phyloP scores from a whole-genome alignment of 1,140 invertebrate species.

The Bombus cullumanus region DNA sequence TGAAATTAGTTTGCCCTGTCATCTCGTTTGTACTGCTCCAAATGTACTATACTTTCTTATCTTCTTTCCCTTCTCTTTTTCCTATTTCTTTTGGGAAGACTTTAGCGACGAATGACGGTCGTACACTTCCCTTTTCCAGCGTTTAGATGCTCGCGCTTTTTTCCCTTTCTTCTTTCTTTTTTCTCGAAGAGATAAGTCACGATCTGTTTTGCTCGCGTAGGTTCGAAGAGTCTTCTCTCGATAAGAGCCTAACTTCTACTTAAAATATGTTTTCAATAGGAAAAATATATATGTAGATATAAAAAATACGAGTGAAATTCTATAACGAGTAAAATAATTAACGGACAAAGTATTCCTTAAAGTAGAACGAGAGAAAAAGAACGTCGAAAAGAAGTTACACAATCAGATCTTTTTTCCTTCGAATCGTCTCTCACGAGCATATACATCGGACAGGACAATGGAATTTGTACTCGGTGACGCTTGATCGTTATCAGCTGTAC shows the following conservation, averaged over 20 bases:
- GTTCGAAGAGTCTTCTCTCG: too few species aligned
- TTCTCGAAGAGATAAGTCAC: background rate
- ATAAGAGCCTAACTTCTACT: too few species aligned
- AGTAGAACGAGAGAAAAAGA: background rate
- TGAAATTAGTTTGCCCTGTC: constrained; percentile 18
- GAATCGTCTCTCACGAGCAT: background rate
- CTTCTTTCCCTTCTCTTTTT: background rate
- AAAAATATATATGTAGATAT: background rate
- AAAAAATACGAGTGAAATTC: background rate
- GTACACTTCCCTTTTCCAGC: constrained; percentile 29
- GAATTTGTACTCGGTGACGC: constrained; percentile 29
- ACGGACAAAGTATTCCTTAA: background rate
- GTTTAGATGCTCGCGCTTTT: background rate
- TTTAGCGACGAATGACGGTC: constrained; percentile 19
- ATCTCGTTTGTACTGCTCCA: constrained; percentile 57
- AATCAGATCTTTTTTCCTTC: background rate
- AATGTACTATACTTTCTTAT: constrained; percentile 27
- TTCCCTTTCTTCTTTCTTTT: too few species aligned
- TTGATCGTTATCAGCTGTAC: background rate
- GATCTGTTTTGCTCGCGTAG: too few species aligned
- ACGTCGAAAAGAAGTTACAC: background rate
- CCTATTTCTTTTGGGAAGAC: constrained; percentile 45
- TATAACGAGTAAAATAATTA: background rate
- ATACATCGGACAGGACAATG: constrained; percentile 12
- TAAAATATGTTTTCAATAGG: background rate